Conservation (phyloP, 2,888 invertebrate species). For the Rotaria sp. region DNA sequence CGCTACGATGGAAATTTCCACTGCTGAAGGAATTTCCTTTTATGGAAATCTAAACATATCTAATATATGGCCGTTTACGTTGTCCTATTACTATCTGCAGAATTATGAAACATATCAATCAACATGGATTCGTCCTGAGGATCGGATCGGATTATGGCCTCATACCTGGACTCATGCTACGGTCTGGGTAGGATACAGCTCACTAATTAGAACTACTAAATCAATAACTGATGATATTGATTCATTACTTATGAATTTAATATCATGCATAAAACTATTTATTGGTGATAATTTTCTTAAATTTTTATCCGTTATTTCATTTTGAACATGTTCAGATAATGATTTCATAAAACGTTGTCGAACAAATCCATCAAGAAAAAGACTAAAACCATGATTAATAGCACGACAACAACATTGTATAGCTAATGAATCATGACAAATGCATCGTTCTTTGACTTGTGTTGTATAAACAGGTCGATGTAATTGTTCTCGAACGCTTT, state of each 20-base stretch:
- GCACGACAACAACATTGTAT: not conserved
- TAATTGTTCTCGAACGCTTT: conserved; percentile 15
- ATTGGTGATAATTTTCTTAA: not conserved
- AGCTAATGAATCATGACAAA: not conserved
- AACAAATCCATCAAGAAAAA: conserved; percentile 16
- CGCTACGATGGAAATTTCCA: no score
- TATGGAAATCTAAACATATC: no score
- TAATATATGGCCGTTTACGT: no score
- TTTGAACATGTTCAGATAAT: not conserved
- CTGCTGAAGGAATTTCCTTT: no score
- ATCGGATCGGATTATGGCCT: no score
- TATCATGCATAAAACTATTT: not conserved
- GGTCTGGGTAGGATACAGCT: no score
- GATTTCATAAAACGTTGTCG: not conserved
- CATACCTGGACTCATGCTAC: no score
- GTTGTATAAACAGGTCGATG: conserved; percentile 8
- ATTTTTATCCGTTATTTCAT: not conserved
- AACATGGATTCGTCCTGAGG: no score
- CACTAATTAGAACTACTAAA: no score
- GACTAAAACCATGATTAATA: not conserved
- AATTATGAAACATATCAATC: no score
- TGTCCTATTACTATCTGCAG: no score
- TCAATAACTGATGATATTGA: not conserved
- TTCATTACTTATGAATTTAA: not conserved
- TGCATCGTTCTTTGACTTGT: conserved; percentile 24